These are phyloP conservation scores for Neotoxoptera formosana DNA, from an alignment of 1,140 invertebrate genomes.

Conservation along the genomic window DNA sequence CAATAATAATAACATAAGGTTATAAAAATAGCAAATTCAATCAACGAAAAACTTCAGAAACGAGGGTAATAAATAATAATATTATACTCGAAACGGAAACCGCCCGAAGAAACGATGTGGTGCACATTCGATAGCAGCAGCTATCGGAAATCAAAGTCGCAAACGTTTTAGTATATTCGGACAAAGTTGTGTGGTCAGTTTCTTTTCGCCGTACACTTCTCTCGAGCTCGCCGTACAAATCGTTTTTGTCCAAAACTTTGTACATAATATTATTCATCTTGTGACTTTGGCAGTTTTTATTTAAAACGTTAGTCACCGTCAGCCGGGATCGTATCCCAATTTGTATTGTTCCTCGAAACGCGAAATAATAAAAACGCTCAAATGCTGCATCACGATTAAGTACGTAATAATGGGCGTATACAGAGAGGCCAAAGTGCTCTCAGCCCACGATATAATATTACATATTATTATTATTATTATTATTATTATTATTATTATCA, in stretches of 20 bases:
- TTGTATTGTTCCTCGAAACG: background rate
- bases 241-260: background rate
- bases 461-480: too few relatives aligned
- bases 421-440: background rate
- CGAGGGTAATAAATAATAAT: background rate
- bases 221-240: background rate
- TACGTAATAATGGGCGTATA: too few relatives aligned
- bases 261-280: slow-evolving; percentile 15
- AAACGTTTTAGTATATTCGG: background rate
- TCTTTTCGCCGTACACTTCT: background rate
- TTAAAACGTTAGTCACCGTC: background rate
- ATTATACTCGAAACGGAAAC: background rate
- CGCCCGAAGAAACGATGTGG: background rate
- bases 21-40: background rate
- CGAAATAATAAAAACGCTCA: background rate
- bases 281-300: background rate
- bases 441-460: background rate
- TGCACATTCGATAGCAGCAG: background rate
- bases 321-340: background rate
- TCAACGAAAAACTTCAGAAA: background rate
- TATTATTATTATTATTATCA: too few relatives aligned
- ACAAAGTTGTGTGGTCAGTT: background rate
- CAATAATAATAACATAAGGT: background rate
- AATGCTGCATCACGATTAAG: background rate
- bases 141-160: background rate